These are phyloP conservation scores for Dromas ardeola DNA, from an alignment of 2,113 vertebrate species.

Conservation along the genomic window DNA sequence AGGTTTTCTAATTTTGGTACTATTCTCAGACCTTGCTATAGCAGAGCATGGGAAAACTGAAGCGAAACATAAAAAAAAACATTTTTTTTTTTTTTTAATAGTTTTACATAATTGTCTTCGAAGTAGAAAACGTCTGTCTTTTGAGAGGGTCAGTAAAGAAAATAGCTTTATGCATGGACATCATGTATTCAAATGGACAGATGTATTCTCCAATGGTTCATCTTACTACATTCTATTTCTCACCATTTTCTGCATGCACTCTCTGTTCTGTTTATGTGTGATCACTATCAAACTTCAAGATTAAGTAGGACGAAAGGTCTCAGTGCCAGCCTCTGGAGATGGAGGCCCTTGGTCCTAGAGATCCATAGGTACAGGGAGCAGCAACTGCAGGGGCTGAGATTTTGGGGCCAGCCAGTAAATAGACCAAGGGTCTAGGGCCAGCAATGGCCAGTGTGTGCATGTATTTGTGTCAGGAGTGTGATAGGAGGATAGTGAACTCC, in stretches of 20 bases:
- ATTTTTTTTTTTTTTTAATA: too few relatives aligned
- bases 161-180: not conserved
- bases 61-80: not conserved
- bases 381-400: rapidly evolving
- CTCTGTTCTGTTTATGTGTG: not conserved
- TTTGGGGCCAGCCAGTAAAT: not conserved
- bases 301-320: not conserved
- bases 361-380: not conserved
- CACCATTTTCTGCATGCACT: not conserved
- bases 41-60: not conserved
- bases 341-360: not conserved
- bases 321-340: not conserved
- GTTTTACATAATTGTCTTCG: not conserved
- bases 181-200: not conserved
- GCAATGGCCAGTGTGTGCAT: not conserved
- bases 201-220: not conserved
- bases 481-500: not conserved
- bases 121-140: not conserved
- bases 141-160: not conserved
- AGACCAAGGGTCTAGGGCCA: not conserved
- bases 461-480: not conserved
- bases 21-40: not conserved
- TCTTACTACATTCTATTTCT: not conserved
- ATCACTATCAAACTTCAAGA: not conserved
- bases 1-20: not conserved